phyloP scores from a whole-genome alignment of 2,797 vertebrate genomes.

The Artibeus jamaicensis region DNA sequence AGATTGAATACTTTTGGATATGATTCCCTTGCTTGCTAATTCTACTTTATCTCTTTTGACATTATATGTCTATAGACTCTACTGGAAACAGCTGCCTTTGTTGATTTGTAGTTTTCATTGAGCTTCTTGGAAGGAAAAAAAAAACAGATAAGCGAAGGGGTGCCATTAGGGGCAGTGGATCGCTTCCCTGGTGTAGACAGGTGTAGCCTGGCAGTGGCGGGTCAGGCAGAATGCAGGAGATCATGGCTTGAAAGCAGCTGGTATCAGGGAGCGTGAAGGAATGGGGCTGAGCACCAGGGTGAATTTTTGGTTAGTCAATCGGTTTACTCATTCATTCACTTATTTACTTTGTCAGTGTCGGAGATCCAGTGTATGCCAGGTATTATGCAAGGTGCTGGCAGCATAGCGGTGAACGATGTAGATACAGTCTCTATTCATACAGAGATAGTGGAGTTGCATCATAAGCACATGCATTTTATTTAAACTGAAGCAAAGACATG shows the following conservation, averaged over 20 bases:
- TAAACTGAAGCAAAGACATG: not conserved
- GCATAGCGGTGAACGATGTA: not conserved
- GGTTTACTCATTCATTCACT: not conserved
- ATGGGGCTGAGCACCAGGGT: not conserved
- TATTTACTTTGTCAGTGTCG: not conserved
- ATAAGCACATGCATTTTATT: not conserved
- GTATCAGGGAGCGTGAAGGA: not conserved
- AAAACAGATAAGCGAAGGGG: not conserved
- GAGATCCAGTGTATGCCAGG: not conserved
- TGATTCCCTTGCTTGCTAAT: not conserved
- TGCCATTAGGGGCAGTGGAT: not conserved
- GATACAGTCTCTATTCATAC: not conserved
- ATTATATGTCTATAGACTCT: not conserved
- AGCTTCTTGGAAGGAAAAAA: not conserved
- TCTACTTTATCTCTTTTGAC: not conserved
- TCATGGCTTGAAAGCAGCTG: not conserved
- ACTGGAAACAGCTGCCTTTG: not conserved
- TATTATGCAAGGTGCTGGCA: not conserved
- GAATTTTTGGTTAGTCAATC: not conserved
- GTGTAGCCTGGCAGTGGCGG: not conserved
- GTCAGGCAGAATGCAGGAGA: not conserved
- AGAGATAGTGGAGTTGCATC: not conserved
- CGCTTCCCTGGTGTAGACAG: not conserved
- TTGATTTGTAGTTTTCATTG: not conserved
- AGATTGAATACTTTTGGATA: not conserved